Conservation (phyloP, 37 sponge, comb jelly and placozoan genomes). For the Eunapius fragilis region DNA sequence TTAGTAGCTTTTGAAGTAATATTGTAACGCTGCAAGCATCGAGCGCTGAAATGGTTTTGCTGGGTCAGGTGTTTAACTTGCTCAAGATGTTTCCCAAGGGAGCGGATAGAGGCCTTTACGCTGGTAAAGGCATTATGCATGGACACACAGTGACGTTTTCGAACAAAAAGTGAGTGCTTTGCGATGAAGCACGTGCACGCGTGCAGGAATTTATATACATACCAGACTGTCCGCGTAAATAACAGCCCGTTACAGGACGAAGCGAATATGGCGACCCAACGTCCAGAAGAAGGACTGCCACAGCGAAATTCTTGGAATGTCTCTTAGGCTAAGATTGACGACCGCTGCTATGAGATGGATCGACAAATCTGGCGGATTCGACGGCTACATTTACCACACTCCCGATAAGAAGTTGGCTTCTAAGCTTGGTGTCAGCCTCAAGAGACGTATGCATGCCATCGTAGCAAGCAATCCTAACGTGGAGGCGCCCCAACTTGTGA, state of each 20-base stretch:
- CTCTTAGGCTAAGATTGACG: constrained; percentile 37
- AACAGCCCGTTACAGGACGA: constrained; percentile 40
- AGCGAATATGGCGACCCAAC: constrained; percentile 79
- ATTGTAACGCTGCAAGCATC: no score
- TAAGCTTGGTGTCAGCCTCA: constrained; percentile 14
- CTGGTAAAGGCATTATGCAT: constrained; percentile 68
- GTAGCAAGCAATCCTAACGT: constrained; percentile 28
- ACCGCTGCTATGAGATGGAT: constrained; percentile 50
- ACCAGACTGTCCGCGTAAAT: no score
- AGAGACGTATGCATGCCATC: constrained; percentile 38
- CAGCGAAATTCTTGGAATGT: constrained; percentile 6
- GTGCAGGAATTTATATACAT: not conserved
- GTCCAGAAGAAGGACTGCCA: constrained; percentile 46
- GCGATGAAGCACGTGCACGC: not conserved
- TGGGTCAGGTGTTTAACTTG: constrained; percentile 36
- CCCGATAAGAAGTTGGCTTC: constrained; percentile 50
- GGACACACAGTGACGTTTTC: constrained; percentile 75
- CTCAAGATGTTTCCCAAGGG: constrained; percentile 50
- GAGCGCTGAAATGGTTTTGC: constrained; percentile 55
- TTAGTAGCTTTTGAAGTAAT: not conserved
- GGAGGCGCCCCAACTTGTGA: constrained; percentile 39
- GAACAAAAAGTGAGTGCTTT: constrained; percentile 74
- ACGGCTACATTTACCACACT: constrained; percentile 77
- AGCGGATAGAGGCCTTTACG: constrained; percentile 67
- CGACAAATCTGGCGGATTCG: constrained; percentile 76